Conservation (phyloP, 2,113 vertebrate genomes). For the Apteryx mantelli region DNA sequence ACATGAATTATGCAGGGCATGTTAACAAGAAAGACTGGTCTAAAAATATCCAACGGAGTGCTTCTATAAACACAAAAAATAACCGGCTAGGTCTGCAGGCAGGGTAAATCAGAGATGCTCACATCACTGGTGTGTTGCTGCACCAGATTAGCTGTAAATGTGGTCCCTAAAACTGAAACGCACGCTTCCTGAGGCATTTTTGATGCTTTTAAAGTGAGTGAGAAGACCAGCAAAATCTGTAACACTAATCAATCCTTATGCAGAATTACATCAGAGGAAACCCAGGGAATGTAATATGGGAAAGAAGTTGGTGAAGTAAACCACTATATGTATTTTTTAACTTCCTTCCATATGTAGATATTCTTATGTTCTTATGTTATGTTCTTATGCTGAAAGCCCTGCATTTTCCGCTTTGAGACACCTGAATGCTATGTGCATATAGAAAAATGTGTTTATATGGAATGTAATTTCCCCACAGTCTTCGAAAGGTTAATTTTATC, state of each 20-base stretch:
- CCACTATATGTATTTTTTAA: fast-evolving
- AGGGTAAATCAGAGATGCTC: not conserved
- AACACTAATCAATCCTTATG: not conserved
- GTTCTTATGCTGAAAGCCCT: not conserved
- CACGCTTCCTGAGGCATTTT: not conserved
- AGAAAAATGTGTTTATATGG: not conserved
- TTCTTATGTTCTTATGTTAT: not conserved
- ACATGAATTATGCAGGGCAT: constrained; percentile 12
- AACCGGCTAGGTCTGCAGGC: not conserved
- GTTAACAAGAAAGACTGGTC: not conserved
- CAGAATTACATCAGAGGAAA: not conserved
- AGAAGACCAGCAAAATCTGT: not conserved
- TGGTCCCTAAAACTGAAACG: not conserved
- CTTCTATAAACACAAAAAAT: not conserved
- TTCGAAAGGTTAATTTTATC: not conserved
- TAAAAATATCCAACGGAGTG: not conserved
- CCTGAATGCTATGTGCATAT: not conserved
- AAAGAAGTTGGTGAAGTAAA: not conserved
- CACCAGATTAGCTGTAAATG: not conserved
- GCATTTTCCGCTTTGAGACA: not conserved
- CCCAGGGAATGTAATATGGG: not conserved
- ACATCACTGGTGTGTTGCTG: not conserved
- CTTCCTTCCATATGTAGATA: not conserved
- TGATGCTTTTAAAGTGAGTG: not conserved
- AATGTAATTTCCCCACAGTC: not conserved